Evolutionary conservation across 2,113 vertebrate species (phyloP).

Genomic region (Boulengeromyrus knoepffleri): DNA sequence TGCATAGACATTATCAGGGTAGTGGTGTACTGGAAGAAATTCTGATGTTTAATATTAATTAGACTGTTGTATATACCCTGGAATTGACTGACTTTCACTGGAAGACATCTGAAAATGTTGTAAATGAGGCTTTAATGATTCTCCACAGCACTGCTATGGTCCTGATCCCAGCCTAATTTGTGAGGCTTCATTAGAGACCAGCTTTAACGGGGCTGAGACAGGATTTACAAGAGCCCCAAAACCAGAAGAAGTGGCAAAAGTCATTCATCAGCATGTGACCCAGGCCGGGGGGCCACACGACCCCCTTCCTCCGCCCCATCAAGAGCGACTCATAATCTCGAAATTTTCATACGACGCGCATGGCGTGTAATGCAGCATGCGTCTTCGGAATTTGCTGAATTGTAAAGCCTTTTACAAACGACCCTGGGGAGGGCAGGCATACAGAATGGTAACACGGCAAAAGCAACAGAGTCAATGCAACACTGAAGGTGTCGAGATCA

Average conservation of each 20-base stretch:
- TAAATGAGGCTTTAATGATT: conserved; percentile 17
- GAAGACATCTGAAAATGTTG: neutral
- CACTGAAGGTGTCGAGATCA: neutral
- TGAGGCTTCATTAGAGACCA: conserved; percentile 7
- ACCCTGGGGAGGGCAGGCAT: neutral
- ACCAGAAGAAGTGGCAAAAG: neutral
- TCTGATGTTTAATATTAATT: conserved; percentile 2
- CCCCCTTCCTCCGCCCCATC: neutral
- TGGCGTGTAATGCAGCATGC: neutral
- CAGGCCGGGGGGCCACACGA: neutral
- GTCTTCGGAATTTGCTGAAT: neutral
- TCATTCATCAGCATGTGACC: neutral
- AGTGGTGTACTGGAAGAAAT: neutral
- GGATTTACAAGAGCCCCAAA: neutral
- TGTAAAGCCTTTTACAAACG: neutral
- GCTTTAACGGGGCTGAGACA: neutral
- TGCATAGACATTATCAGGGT: neutral
- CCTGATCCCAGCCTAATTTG: conserved; percentile 2
- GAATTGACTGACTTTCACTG: neutral
- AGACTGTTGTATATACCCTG: neutral
- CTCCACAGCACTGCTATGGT: neutral
- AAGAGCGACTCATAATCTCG: neutral
- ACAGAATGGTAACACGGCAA: neutral
- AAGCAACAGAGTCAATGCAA: neutral
- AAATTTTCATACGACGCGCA: neutral